Conservation (phyloP, 2,797 vertebrate genomes). For the Oceanodroma leucorhoa region DNA sequence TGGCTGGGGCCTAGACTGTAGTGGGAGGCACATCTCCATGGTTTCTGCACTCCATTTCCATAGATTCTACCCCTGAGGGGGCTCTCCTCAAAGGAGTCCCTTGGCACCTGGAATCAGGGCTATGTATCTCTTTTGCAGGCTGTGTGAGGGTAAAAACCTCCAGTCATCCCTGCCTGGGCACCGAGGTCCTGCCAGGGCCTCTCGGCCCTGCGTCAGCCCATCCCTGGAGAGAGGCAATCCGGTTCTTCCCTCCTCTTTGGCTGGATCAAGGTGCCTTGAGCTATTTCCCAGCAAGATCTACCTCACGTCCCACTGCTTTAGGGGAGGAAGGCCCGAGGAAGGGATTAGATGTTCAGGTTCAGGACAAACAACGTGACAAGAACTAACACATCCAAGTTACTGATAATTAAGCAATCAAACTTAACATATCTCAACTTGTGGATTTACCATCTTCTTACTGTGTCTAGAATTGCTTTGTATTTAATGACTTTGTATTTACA, state of each 20-base stretch:
- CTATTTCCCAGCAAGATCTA: background rate
- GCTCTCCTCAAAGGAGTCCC: background rate
- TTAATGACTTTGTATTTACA: background rate
- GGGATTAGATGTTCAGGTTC: slow-evolving; percentile 6
- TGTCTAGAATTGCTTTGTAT: background rate
- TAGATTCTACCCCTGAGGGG: background rate
- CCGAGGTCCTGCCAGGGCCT: background rate
- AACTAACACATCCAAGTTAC: background rate
- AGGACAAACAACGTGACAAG: background rate
- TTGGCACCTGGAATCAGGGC: background rate
- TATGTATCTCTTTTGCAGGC: accelerated
- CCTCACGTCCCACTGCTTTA: background rate
- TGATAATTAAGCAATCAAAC: slow-evolving; percentile 12
- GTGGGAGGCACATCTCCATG: background rate
- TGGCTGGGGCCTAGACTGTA: background rate
- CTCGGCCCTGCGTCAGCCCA: accelerated
- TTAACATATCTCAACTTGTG: background rate
- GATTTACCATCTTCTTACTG: background rate
- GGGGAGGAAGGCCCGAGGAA: background rate
- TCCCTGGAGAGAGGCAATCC: background rate
- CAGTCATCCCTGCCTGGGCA: background rate
- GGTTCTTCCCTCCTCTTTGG: background rate
- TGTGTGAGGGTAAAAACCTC: background rate
- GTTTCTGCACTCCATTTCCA: background rate
- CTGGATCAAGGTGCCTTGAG: background rate